Conservation (phyloP, 2,797 vertebrate genomes). For the Erethizon dorsatum region DNA sequence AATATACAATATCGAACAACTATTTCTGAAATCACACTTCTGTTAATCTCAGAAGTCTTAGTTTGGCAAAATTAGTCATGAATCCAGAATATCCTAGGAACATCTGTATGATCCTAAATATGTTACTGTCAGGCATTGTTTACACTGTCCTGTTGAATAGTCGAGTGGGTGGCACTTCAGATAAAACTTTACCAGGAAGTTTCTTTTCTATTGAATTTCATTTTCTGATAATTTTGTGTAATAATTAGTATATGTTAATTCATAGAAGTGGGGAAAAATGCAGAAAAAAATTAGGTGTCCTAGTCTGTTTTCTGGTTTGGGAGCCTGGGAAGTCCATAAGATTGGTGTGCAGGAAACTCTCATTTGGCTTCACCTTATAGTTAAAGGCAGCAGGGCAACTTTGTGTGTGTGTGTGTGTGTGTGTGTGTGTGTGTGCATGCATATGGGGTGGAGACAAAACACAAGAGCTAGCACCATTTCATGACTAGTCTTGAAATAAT, state of each 20-base stretch:
- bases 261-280: background rate
- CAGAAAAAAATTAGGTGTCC: background rate
- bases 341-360: background rate
- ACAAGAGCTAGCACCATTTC: background rate
- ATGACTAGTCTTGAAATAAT: background rate
- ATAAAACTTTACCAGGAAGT: background rate
- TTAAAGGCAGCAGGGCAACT: background rate
- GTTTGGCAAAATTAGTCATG: background rate
- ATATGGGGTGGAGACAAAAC: background rate
- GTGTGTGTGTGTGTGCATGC: background rate
- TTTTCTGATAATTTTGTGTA: background rate
- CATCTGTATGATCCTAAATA: background rate
- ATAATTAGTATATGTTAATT: background rate
- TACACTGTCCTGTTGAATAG: background rate
- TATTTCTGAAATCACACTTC: constrained; percentile 28
- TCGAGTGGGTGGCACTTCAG: background rate
- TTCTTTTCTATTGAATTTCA: background rate
- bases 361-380: background rate
- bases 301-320: background rate
- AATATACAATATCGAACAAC: background rate
- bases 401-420: background rate
- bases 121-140: background rate
- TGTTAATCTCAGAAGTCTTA: background rate
- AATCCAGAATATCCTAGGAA: background rate
- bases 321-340: background rate